Evolutionary conservation across 2,113 vertebrate genomes (phyloP).

Genomic region (Dromiciops gliroides): DNA sequence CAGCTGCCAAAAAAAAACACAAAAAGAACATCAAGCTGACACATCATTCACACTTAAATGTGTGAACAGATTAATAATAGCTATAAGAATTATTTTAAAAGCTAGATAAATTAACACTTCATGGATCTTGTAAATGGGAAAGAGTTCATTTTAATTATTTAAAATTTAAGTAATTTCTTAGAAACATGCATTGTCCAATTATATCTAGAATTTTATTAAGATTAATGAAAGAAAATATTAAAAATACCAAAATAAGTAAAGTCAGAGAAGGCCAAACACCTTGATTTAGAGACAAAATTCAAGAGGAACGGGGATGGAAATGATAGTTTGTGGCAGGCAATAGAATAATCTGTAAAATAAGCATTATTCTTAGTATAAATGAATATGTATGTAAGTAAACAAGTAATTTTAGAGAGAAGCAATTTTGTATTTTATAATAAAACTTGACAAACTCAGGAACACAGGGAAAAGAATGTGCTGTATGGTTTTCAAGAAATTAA

Average conservation of each 20-base stretch:
- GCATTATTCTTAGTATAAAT: neutral
- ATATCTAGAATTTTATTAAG: neutral
- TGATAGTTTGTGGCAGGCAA: neutral
- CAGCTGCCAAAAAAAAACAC: neutral
- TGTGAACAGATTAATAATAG: neutral
- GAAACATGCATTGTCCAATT: neutral
- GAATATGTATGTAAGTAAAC: neutral
- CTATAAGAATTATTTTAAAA: neutral
- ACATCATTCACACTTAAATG: neutral
- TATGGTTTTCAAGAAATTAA: neutral
- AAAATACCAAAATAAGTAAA: neutral
- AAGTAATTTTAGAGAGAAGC: neutral
- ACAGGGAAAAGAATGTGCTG: neutral
- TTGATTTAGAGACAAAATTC: neutral
- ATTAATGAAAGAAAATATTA: constrained; percentile 1
- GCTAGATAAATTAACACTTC: neutral
- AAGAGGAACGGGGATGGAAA: neutral
- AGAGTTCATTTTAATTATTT: neutral
- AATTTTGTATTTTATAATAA: no score
- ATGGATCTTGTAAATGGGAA: no score
- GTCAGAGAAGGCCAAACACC: neutral
- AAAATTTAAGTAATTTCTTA: neutral
- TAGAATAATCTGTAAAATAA: neutral
- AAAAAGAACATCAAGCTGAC: no score
- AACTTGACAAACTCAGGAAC: no score